Percentiles rank a stretch among this genome's conserved stretches.
These are phyloP conservation scores for Kryphioiulus occultus DNA, from an alignment of 2,888 invertebrate species.

Conservation along the genomic window DNA sequence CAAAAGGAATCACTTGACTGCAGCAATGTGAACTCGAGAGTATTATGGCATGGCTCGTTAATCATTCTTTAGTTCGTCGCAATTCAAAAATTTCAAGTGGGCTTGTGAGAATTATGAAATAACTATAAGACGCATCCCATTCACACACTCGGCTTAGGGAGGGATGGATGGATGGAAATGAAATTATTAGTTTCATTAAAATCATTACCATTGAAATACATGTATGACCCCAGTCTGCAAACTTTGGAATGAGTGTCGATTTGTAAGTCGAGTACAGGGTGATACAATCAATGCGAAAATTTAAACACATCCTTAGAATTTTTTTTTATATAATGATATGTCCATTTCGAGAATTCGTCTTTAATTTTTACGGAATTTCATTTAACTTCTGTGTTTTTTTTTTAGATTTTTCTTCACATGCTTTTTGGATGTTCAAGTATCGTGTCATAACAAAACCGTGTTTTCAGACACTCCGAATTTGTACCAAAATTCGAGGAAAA, in stretches of 20 bases:
- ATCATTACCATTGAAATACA: background rate
- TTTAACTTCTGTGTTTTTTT: no score
- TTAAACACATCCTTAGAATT: no score
- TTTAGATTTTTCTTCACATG: no score
- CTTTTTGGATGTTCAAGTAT: no score
- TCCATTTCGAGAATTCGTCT: no score
- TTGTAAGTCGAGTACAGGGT: background rate
- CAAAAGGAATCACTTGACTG: background rate
- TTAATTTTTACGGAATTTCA: no score
- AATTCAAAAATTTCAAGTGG: constrained; percentile 11
- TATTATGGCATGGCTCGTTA: constrained; percentile 22
- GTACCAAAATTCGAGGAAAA: no score
- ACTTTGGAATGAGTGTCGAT: background rate
- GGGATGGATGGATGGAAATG: background rate
- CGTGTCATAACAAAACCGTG: no score
- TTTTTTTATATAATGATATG: no score
- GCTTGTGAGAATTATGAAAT: constrained; percentile 22
- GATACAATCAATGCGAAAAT: background rate
- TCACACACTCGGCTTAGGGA: background rate
- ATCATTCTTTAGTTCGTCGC: constrained; percentile 7
- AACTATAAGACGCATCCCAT: background rate
- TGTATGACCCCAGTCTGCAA: background rate
- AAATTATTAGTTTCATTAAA: constrained; percentile 36
- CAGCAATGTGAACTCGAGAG: background rate
- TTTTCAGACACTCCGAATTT: no score